Base-by-base conservation (phyloP, 2,888 invertebrate genomes). In the Caenorhabditis panamensis region DNA sequence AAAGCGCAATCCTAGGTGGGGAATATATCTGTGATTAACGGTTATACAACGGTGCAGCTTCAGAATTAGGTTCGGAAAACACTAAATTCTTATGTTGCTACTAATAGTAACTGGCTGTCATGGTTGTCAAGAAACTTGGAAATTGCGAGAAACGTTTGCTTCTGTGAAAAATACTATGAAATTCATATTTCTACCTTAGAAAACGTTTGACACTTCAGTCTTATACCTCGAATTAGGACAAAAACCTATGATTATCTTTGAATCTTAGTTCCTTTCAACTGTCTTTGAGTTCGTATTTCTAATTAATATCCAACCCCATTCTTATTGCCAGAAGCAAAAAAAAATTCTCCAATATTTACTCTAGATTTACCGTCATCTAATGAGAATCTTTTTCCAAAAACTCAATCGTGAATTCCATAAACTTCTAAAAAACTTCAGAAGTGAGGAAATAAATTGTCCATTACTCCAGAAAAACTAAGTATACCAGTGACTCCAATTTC, bases 291-390 rank as follows among this genome's bases (percentile, higher is more conserved):
- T 71, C 62, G n/a, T n/a, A 36, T 71, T 71, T 71, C 56, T 18
- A 26, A 54, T 51, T 53, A 62, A 54, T 41, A 24, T 26, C 61
- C 58, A 22, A n/a, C 8, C 22, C 13, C 3, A 26, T n/a, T 37
- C 11, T 28, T 44, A 75, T 61, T 41, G 75, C 75, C 75, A 75
- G 75, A n/a, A 75, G 75, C 66, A 75, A 66, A 75, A 61, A 41
- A 64, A 53, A 75, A 41, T 59, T 59, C 66, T 59, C 66, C 44
- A 75, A 75, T 75, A 75, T 75, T 75, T 75, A 49, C 61, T 26
- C 28, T 64, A 59, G 53, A 61, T 51, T 66, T 66, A 75, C 61
- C 66, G 66, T 66, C 37, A 59, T 51, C 36, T 44, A 66, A 75
- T 73, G 73, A 73, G 56, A 73, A 66, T 47, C 41, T 4, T 24